Conservation (phyloP, 2,888 invertebrate genomes). For the Harmothoe impar region DNA sequence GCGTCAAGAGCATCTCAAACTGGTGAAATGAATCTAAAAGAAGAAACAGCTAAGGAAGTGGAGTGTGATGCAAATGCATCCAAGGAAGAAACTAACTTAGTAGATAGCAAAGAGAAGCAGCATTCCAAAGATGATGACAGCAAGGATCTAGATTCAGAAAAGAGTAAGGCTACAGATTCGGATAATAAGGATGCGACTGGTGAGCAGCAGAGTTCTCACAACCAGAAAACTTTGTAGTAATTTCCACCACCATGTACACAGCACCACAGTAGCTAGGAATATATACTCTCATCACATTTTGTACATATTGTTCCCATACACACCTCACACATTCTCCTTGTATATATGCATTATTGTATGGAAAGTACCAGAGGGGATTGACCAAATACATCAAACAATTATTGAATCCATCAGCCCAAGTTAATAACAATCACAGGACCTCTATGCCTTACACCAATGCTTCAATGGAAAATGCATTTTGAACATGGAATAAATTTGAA, state of each 20-base stretch:
- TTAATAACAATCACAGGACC: too few relatives aligned
- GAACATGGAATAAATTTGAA: too few relatives aligned
- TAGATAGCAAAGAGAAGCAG: neutral
- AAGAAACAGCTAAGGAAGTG: neutral
- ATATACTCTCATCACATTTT: neutral
- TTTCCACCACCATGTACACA: neutral
- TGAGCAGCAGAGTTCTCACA: neutral
- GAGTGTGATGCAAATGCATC: neutral
- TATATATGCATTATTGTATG: neutral
- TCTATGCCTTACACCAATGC: too few relatives aligned
- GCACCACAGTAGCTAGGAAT: neutral
- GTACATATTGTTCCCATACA: constrained; percentile 32
- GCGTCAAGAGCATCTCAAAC: neutral
- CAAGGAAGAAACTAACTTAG: neutral
- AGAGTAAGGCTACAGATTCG: neutral
- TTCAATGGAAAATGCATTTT: too few relatives aligned
- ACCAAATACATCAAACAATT: too few relatives aligned
- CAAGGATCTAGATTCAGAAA: neutral
- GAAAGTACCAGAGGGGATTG: neutral
- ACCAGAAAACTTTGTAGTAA: neutral
- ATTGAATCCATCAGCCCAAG: too few relatives aligned
- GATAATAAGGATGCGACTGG: neutral
- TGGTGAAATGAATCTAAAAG: neutral
- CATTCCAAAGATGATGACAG: neutral
- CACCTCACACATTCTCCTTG: neutral